These are phyloP conservation scores for Cheirogaleus medius DNA, from an alignment of 2,113 vertebrate species.

Conservation along the genomic window DNA sequence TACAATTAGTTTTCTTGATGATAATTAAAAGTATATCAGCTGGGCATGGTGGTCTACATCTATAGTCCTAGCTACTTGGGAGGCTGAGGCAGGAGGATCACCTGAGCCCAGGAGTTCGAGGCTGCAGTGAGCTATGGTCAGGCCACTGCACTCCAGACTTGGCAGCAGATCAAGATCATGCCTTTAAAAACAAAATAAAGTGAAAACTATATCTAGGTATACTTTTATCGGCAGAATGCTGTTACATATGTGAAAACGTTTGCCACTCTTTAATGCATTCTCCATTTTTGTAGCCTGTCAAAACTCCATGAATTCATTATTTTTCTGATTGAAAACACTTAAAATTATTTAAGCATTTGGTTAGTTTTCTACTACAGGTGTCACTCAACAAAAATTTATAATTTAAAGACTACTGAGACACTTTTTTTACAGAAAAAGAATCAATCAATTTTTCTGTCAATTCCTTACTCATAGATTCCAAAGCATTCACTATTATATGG, in stretches of 20 bases:
- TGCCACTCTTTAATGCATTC: neutral
- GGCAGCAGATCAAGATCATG: too few species aligned
- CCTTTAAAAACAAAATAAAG: too few species aligned
- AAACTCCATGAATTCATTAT: neutral
- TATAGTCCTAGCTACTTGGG: too few species aligned
- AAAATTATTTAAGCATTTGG: neutral
- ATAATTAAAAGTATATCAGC: neutral
- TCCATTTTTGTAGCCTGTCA: neutral
- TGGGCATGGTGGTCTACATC: too few species aligned
- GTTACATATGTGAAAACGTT: neutral
- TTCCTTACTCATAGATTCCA: neutral
- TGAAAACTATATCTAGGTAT: neutral
- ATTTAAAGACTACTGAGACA: neutral
- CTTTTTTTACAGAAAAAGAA: neutral
- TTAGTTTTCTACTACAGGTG: neutral
- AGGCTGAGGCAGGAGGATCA: too few species aligned
- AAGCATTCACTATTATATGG: neutral
- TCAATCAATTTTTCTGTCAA: neutral
- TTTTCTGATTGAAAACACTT: neutral
- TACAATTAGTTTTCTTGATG: neutral
- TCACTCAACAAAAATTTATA: neutral
- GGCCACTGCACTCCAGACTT: too few species aligned
- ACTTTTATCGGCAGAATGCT: neutral
- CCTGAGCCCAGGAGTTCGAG: too few species aligned
- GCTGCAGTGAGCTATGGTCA: too few species aligned